Evolutionary conservation across 2,113 vertebrate genomes (phyloP).

Genomic region (Vidua chalybeata): DNA sequence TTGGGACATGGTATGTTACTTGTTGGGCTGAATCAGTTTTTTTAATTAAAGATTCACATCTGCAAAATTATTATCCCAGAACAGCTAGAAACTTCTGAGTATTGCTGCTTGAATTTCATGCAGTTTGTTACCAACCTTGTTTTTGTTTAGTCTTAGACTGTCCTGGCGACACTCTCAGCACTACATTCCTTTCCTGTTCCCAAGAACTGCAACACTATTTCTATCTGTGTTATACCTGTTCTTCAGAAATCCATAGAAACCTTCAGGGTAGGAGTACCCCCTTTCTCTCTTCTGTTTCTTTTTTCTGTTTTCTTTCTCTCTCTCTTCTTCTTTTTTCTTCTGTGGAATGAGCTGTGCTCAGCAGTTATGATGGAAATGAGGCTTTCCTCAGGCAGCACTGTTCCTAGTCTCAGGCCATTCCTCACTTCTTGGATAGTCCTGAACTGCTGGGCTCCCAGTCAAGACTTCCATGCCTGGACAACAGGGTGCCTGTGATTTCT

Average conservation of each 20-base stretch:
- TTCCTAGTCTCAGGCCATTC: neutral
- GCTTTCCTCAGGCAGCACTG: neutral
- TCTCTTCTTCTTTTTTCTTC: too few relatives aligned
- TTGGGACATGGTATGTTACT: neutral
- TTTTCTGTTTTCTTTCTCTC: too few relatives aligned
- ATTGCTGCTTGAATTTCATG: neutral
- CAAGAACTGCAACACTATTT: neutral
- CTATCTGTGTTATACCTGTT: neutral
- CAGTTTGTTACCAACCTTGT: neutral
- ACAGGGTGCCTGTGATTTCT: neutral
- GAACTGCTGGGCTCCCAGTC: neutral
- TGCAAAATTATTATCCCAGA: neutral
- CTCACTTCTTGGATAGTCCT: neutral
- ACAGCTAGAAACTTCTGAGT: neutral
- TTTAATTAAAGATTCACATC: neutral
- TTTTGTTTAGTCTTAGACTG: neutral
- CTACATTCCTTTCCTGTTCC: neutral
- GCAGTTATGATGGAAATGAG: neutral
- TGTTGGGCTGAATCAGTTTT: neutral
- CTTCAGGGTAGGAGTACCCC: neutral
- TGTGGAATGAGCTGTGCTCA: neutral
- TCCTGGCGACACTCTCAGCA: neutral
- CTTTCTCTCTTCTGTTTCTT: neutral
- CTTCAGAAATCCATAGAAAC: neutral
- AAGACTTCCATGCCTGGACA: neutral